Evolutionary conservation across 2,888 invertebrate genomes (phyloP).

Genomic region (Synanthedon andrenaeformis): DNA sequence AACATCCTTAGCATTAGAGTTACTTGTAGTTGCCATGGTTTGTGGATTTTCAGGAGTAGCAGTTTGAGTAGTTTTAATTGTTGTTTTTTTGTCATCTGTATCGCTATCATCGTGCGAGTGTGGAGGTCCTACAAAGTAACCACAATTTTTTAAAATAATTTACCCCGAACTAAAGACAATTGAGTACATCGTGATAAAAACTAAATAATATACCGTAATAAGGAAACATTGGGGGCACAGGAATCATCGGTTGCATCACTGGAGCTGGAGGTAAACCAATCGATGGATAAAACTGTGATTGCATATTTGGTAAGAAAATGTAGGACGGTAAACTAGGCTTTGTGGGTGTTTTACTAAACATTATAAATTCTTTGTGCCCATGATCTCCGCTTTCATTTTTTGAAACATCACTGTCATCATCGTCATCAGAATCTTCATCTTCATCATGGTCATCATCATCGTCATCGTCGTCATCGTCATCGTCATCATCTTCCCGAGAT

Average conservation of each 20-base stretch:
- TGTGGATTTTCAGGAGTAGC: too few species aligned
- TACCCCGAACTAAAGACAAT: slow-evolving; percentile 3
- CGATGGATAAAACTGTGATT: slow-evolving; percentile 51
- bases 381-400: slow-evolving; percentile 19
- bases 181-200: not conserved
- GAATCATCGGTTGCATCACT: slow-evolving; percentile 51
- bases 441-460: slow-evolving; percentile 3
- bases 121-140: slow-evolving; percentile 9
- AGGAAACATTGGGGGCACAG: slow-evolving; percentile 37
- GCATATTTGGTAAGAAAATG: slow-evolving; percentile 50
- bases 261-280: slow-evolving; percentile 48
- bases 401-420: slow-evolving; percentile 12
- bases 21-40: too few species aligned
- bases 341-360: slow-evolving; percentile 40
- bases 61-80: too few species aligned
- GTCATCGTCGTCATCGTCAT: slow-evolving; percentile 16
- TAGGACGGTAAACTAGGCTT: slow-evolving; percentile 51
- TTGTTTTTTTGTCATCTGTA: slow-evolving; percentile 3
- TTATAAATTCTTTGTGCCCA: slow-evolving; percentile 47
- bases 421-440: slow-evolving; percentile 16
- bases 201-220: not conserved
- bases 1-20: too few species aligned
- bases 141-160: slow-evolving; percentile 12
- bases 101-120: slow-evolving; percentile 9
- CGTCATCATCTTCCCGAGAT: slow-evolving; percentile 15